These are phyloP conservation scores for Anastatus disparis DNA, from an alignment of 1,140 invertebrate genomes.

Conservation along the genomic window DNA sequence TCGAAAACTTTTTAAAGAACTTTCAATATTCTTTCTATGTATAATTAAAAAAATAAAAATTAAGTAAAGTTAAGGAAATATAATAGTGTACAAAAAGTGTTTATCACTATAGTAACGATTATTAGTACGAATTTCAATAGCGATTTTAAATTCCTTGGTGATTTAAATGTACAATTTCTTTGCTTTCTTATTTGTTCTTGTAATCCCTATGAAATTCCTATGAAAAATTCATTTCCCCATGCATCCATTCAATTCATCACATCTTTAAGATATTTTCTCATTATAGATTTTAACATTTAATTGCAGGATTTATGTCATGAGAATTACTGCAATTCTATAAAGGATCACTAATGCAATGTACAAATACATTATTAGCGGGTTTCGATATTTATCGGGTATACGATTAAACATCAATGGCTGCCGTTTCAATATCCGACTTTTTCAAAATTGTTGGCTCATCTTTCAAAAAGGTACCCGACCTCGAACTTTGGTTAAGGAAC, in stretches of 20 bases:
- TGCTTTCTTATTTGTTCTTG: background rate
- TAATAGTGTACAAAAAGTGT: conserved; percentile 30
- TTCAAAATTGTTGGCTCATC: conserved; percentile 74
- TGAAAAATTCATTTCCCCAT: conserved; percentile 24
- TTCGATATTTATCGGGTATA: background rate
- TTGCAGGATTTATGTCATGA: too few relatives aligned
- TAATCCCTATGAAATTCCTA: conserved; percentile 27
- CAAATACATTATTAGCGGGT: conserved; percentile 27
- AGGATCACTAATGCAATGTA: conserved; percentile 37
- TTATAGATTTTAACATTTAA: too few relatives aligned
- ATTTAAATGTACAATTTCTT: conserved; percentile 24
- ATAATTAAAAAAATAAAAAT: conserved; percentile 14
- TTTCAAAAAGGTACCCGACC: conserved; percentile 79
- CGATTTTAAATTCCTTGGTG: conserved; percentile 22
- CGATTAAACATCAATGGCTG: conserved; percentile 54
- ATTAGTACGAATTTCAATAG: conserved; percentile 21
- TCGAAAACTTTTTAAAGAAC: background rate
- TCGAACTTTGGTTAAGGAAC: conserved; percentile 62
- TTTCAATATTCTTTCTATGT: background rate
- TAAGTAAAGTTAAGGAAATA: conserved; percentile 8
- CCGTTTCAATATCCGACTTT: conserved; percentile 62
- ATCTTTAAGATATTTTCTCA: background rate
- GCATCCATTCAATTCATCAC: background rate
- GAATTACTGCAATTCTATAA: background rate
- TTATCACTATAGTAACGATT: conserved; percentile 21